Percentiles rank a stretch among this genome's conserved stretches.
These are phyloP conservation scores for Mesorhabditis sp. DNA, from an alignment of 2,888 invertebrate species.

Conservation along the genomic window DNA sequence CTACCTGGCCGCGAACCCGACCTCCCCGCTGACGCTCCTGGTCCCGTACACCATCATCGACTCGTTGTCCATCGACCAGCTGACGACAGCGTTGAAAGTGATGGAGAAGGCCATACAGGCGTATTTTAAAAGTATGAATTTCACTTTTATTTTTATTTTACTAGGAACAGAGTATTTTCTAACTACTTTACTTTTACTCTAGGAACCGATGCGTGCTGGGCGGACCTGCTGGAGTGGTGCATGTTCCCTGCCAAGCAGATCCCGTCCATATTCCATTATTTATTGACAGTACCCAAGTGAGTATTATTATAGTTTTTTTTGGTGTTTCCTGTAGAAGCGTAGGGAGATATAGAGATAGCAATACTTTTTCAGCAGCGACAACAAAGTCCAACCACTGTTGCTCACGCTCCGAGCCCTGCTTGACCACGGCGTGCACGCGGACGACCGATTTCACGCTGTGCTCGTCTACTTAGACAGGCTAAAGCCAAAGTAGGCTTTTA, in stretches of 20 bases:
- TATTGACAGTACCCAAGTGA: slow-evolving; percentile 30
- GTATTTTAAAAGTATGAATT: slow-evolving; percentile 41
- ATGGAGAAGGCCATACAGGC: slow-evolving; percentile 40
- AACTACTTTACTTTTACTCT: slow-evolving; percentile 12
- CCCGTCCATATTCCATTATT: slow-evolving; percentile 24
- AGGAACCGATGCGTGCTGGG: slow-evolving; percentile 35
- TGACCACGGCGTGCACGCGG: slow-evolving; percentile 22
- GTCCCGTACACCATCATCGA: slow-evolving; percentile 30
- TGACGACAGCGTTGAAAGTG: slow-evolving; percentile 37
- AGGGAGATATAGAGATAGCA: neutral
- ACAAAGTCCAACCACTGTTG: slow-evolving; percentile 27
- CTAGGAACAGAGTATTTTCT: too few species aligned
- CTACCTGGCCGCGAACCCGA: slow-evolving; percentile 26
- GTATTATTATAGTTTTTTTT: neutral
- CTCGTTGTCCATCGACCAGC: slow-evolving; percentile 35
- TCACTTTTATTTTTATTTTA: too few species aligned
- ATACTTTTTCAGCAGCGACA: slow-evolving; percentile 19
- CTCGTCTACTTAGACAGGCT: slow-evolving; percentile 35
- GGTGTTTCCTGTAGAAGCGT: neutral
- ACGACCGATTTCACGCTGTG: slow-evolving; percentile 25
- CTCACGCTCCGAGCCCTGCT: slow-evolving; percentile 27
- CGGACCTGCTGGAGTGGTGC: slow-evolving; percentile 31
- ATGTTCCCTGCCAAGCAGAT: slow-evolving; percentile 23
- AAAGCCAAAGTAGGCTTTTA: slow-evolving; percentile 46
- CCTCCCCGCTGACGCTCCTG: slow-evolving; percentile 30